Evolutionary conservation across 2,113 vertebrate genomes (phyloP).

Genomic region (Rafetus swinhoei): DNA sequence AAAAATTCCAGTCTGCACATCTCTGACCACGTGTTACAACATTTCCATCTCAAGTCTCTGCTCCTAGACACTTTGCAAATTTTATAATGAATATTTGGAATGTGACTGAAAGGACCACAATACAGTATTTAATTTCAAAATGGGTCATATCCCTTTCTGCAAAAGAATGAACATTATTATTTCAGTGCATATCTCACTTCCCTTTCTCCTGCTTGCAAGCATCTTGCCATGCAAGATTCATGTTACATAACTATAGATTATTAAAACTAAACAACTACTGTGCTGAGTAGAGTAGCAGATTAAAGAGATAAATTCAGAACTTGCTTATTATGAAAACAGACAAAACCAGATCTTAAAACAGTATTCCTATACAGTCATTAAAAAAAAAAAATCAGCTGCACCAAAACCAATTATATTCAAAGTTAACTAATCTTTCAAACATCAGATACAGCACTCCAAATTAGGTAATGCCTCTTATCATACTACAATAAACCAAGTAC

Average conservation of each 20-base stretch:
- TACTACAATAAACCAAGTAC: not conserved
- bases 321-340: conserved; percentile 28
- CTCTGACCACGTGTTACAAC: conserved; percentile 27
- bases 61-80: conserved; percentile 47
- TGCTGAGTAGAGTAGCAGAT: conserved; percentile 20
- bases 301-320: conserved; percentile 43
- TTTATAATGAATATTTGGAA: conserved; percentile 63
- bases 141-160: not conserved
- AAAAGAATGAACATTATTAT: not conserved
- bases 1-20: not conserved
- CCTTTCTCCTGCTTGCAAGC: not conserved
- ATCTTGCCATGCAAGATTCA: not conserved
- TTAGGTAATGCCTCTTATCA: not conserved
- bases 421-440: conserved; percentile 43
- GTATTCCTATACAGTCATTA: conserved; percentile 29
- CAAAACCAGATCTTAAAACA: conserved; percentile 34
- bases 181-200: not conserved
- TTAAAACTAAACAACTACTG: conserved; percentile 20
- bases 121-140: conserved; percentile 48
- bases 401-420: conserved; percentile 28
- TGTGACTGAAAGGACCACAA: conserved; percentile 2
- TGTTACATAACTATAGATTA: conserved; percentile 25
- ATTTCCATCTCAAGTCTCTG: conserved; percentile 33
- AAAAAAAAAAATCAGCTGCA: conserved; percentile 29
- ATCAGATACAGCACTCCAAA: not conserved